Evolutionary conservation across 1,140 invertebrate species (phyloP).

Genomic region (Lepidurus couesii): DNA sequence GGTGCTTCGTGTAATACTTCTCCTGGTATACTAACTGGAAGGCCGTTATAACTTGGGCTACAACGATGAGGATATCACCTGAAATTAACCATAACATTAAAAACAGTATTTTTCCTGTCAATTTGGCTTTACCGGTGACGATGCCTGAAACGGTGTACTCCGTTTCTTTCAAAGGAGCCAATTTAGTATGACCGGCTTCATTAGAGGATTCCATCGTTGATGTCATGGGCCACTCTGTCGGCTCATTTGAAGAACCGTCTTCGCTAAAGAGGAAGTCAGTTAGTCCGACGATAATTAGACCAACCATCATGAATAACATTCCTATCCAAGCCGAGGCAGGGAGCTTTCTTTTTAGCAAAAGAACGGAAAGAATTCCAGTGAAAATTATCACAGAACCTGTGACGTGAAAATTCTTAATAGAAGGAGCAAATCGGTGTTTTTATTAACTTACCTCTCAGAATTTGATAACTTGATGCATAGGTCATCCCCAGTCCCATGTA

Average conservation of each 20-base stretch:
- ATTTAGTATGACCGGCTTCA: background rate
- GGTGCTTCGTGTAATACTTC: conserved; percentile 71
- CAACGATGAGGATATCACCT: conserved; percentile 84
- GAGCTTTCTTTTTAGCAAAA: background rate
- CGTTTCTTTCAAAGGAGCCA: background rate
- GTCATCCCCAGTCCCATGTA: conserved; percentile 8
- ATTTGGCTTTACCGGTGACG: background rate
- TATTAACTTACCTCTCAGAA: background rate
- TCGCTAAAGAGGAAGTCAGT: background rate
- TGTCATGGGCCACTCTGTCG: background rate
- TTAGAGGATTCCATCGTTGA: background rate
- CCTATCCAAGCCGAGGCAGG: background rate
- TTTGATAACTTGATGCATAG: conserved; percentile 15
- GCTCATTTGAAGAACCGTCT: background rate
- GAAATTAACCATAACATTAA: background rate
- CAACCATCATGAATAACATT: background rate
- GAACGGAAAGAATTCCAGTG: background rate
- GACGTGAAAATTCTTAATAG: background rate
- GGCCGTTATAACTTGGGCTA: conserved; percentile 83
- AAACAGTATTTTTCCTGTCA: no score
- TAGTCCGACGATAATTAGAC: background rate
- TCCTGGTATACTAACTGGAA: conserved; percentile 92
- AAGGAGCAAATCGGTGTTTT: background rate
- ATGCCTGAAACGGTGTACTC: conserved; percentile 3
- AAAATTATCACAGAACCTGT: background rate